Percentiles rank a stretch among this genome's conserved stretches.
These are phyloP conservation scores for Siniperca obscura DNA, from an alignment of 2,797 vertebrate species.

Conservation along the genomic window DNA sequence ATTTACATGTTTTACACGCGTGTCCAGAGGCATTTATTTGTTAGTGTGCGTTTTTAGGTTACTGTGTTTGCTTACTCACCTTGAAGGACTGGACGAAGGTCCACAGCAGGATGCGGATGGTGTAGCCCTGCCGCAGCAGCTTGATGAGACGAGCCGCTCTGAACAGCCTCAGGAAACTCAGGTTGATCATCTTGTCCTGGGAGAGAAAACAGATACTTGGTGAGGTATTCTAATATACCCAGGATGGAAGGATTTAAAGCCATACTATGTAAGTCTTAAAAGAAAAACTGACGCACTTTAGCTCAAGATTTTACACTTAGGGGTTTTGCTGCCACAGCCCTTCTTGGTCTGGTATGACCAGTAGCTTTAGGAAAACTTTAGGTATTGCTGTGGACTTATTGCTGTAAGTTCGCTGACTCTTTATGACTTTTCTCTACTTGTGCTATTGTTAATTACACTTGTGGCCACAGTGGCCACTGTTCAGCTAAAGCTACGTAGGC, in stretches of 20 bases:
- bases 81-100: constrained; percentile 99
- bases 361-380: not conserved
- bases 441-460: not conserved
- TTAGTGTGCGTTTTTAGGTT: not conserved
- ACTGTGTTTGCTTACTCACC: constrained; percentile 77
- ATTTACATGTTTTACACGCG: not conserved
- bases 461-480: not conserved
- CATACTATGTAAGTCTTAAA: not conserved
- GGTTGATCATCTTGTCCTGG: constrained; percentile 96
- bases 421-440: not conserved
- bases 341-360: not conserved
- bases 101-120: constrained; percentile 98
- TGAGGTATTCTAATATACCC: not conserved
- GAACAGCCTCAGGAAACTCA: constrained; percentile 96
- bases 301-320: not conserved
- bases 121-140: constrained; percentile 96
- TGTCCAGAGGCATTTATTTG: not conserved
- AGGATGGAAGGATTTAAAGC: not conserved
- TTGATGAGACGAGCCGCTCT: constrained; percentile 97
- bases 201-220: constrained; percentile 20
- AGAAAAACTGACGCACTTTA: no score
- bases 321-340: not conserved
- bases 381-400: not conserved
- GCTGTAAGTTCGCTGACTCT: not conserved
- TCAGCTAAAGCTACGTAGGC: not conserved